Base-by-base conservation (phyloP, 2,797 vertebrate species). In the Pygocentrus nattereri region DNA sequence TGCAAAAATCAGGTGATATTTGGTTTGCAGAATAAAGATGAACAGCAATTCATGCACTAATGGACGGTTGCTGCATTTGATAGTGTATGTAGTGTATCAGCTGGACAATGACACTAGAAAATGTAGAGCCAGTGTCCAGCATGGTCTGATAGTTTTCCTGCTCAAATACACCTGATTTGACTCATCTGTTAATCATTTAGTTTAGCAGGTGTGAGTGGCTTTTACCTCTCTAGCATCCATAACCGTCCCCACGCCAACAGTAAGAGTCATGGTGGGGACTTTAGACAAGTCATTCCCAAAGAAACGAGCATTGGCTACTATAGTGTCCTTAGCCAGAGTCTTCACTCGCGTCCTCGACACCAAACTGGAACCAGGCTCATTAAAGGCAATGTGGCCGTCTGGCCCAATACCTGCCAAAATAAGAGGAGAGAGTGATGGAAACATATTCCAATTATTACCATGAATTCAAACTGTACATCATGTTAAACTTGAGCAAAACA, bases 361-460 rank as follows among this genome's bases (percentile, higher is more conserved):
- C 81, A 99, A 49, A 74, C 98, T 99, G 5, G 98, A 99, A 2
- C 98, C 97, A 0, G 98, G 98, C 86, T 99, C 98, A 16, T 99
- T 99, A 91, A 99, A 99, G 82, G 98, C 98, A 69, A 99, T 96
- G 91, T 99, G 98, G 62, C 98, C 98, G 0, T 99, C 98, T 0
- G 98, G 98, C 84, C 98, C 98, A 0, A 99, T 99, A 80, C 98
- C 98, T 99, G 83, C 64, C 25, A 82, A 41, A 70, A 56, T 15
- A 78, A 7, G 11, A 25, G 8, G 38, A 58, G 16, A n/a, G 7
- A 31, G 4, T 18, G 25, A 64, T 58, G 18, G 1, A 49, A 34
- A 76, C 30, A 47, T 7, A 49, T 16, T 49, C 1, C 5, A 70
- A 23, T 30, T 27, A 27, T 8, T 49, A n/a, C n/a, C n/a, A n/a